A percentile compares a stretch with the other conserved stretches of the same genome.
Evolutionary conservation across 1,140 invertebrate genomes (phyloP).

Genomic region (Papilio helenus): DNA sequence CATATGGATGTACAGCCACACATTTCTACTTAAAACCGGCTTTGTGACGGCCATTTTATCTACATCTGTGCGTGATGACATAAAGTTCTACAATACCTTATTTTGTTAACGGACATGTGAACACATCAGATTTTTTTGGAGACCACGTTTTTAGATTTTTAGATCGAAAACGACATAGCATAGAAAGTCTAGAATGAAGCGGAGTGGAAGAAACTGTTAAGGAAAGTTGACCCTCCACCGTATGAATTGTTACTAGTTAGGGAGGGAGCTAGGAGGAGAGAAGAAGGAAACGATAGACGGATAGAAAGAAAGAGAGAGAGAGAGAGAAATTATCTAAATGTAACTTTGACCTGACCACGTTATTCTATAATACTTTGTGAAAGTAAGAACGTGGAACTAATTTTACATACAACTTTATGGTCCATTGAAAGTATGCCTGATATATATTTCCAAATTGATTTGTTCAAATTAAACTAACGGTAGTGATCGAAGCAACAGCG

Average conservation of each 20-base stretch:
- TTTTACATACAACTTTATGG: neutral
- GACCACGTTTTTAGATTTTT: neutral
- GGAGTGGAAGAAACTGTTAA: no score
- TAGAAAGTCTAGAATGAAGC: no score
- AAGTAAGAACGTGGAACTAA: neutral
- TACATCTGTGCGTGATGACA: slow-evolving; percentile 5
- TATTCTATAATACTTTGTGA: neutral
- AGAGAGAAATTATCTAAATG: no score
- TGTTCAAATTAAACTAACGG: neutral
- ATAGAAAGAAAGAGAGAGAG: no score
- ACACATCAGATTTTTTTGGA: neutral
- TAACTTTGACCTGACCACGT: neutral
- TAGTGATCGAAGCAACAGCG: neutral
- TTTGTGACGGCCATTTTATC: slow-evolving; percentile 5
- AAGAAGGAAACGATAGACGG: no score
- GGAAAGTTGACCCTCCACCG: no score
- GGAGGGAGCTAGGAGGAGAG: no score
- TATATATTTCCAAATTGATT: slow-evolving; percentile 8
- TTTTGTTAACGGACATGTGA: slow-evolving; percentile 5
- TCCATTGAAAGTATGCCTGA: neutral
- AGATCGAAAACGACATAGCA: neutral
- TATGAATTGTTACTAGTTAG: no score
- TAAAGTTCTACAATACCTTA: slow-evolving; percentile 5
- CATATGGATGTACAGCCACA: neutral
- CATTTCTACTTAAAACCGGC: slow-evolving; percentile 17